Conservation (phyloP, 1,140 invertebrate genomes). For the Harlomillsia oculata region DNA sequence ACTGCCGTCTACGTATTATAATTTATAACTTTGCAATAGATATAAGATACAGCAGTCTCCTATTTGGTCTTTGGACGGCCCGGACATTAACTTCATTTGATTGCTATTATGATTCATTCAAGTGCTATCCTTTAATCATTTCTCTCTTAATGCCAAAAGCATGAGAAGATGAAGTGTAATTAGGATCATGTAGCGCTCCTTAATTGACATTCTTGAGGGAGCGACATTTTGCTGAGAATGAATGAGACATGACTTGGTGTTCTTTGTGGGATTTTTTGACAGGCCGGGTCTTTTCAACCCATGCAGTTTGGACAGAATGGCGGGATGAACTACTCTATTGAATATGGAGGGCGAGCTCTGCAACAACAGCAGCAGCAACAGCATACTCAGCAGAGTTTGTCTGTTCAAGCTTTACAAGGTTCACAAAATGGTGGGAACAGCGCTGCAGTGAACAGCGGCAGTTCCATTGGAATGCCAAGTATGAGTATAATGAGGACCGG, state of each 20-base stretch:
- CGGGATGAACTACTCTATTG: constrained; percentile 12
- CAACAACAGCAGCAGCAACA: constrained; percentile 6
- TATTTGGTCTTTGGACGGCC: too few species aligned
- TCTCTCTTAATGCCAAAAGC: too few species aligned
- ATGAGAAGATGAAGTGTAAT: too few species aligned
- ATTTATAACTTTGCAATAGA: too few species aligned
- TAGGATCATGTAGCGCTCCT: too few species aligned
- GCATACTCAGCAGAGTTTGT: constrained; percentile 20
- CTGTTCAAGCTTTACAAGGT: constrained; percentile 23
- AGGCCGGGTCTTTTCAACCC: constrained; percentile 20
- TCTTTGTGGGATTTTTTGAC: background rate
- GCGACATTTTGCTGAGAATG: background rate
- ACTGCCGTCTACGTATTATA: too few species aligned
- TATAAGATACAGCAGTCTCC: too few species aligned
- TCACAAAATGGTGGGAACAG: constrained; percentile 5
- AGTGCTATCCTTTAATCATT: too few species aligned
- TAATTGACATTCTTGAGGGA: background rate
- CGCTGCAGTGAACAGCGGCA: too few species aligned
- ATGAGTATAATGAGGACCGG: constrained; percentile 1
- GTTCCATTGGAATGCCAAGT: constrained; percentile 1
- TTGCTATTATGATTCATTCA: too few species aligned
- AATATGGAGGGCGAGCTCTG: constrained; percentile 24
- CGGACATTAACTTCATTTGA: too few species aligned
- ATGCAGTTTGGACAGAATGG: constrained; percentile 23
- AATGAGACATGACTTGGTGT: constrained; percentile 1